These are phyloP conservation scores for Forbesichthys agassizii DNA, from an alignment of 2,113 vertebrate species.

Conservation along the genomic window DNA sequence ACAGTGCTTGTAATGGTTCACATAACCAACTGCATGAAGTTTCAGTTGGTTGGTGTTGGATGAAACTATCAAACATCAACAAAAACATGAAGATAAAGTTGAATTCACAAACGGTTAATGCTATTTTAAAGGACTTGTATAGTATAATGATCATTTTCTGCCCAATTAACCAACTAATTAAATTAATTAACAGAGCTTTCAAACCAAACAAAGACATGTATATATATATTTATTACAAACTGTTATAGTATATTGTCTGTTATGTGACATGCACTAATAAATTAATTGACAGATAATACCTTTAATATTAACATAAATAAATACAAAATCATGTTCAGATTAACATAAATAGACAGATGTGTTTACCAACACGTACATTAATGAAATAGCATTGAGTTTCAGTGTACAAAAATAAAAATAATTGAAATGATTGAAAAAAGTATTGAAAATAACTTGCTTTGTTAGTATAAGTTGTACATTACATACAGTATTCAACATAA, in stretches of 20 bases:
- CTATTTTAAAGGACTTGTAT: too few relatives aligned
- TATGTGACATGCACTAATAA: conserved; percentile 4
- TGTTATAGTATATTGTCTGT: not conserved
- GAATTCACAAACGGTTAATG: too few relatives aligned
- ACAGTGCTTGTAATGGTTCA: too few relatives aligned
- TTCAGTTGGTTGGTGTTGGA: too few relatives aligned
- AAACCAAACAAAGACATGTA: not conserved
- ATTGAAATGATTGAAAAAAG: not conserved
- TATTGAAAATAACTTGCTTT: not conserved
- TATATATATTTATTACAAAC: not conserved
- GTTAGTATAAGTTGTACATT: not conserved
- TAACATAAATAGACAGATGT: conserved; percentile 49
- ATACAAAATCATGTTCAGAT: conserved; percentile 10
- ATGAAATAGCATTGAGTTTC: conserved; percentile 25
- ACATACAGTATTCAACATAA: conserved; percentile 44
- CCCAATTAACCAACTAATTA: too few relatives aligned
- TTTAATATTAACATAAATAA: conserved; percentile 52
- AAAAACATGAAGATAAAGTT: too few relatives aligned
- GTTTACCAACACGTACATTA: conserved; percentile 39
- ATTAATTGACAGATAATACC: not conserved
- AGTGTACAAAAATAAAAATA: conserved; percentile 19
- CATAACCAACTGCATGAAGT: too few relatives aligned
- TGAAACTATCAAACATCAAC: too few relatives aligned
- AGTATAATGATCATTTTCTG: too few relatives aligned
- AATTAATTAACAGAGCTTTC: too few relatives aligned